Evolutionary conservation across 2,797 vertebrate species (phyloP), one percentile per base, ranked within the genome.

Genomic region (Cuculus canorus): DNA sequence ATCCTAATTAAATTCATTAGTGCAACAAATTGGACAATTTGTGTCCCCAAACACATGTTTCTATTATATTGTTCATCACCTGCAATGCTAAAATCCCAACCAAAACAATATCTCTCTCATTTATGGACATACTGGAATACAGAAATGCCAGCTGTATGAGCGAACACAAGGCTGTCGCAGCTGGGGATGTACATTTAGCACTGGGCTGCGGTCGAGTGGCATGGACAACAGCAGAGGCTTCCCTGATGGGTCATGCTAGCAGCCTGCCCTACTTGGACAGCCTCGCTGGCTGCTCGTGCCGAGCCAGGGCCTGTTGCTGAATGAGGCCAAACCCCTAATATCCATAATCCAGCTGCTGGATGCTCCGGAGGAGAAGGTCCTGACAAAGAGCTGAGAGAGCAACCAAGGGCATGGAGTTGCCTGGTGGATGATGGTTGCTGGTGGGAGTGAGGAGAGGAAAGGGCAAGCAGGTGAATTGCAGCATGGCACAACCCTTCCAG

Each of bases 1-100:
- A 90, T 96, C 70, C 86, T 82, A 86, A 95, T 95, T 94, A 90
- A 93, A 95, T 95, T 84, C 60, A 92, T 95, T 91, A 96, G 78
- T 71, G 82, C 66, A 30, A 82, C 92, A 96, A 92, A 92, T 92
- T 89, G 96, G 82, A 94, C 84, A 77, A 71, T 56, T 45, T 92
- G 72, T 82, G 76, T 97, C 91, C 93, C 79, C 76, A 90, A 82
- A 84, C 92, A 86, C 75, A 87, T 17, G 27, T 93, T 90, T 85
- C 37, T 47, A 57, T 70, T 92, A 65, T 73, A 87, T 47, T 93
- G 89, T 57, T 97, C 86, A 94, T 96, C 89, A 96, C 90, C 82
- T 93, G 95, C 82, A 92, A 70, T 61, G 65, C 43, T 76, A 59
- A 72, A 95, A 73, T 76, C 56, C 92, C 81, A 90, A 32, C 68